Conservation (phyloP, 2,797 vertebrate genomes). For the Hapalemur alaotrensis region DNA sequence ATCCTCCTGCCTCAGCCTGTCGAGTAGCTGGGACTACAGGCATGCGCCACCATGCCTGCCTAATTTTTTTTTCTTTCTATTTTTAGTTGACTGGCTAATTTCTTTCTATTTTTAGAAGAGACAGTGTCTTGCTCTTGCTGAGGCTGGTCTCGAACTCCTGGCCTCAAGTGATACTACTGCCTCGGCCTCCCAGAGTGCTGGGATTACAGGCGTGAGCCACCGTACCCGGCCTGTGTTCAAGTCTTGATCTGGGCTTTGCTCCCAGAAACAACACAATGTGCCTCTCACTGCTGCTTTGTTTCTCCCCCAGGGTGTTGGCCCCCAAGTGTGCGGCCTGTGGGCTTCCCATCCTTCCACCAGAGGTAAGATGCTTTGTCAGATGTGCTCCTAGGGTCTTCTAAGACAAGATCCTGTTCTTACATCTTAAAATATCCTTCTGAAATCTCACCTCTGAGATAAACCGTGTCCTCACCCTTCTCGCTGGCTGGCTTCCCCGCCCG, state of each 20-base stretch:
- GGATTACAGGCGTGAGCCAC: no score
- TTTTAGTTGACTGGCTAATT: no score
- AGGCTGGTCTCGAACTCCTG: no score
- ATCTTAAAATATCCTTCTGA: not conserved
- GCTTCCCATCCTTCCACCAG: conserved; percentile 94
- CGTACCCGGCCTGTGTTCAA: fast-evolving
- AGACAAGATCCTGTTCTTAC: not conserved
- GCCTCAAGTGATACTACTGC: no score
- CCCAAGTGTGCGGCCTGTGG: conserved; percentile 96
- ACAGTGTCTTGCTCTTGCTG: no score
- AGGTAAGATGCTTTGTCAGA: conserved; percentile 87
- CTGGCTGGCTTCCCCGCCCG: not conserved
- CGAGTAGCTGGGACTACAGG: no score
- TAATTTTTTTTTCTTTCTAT: no score
- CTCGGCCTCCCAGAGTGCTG: no score
- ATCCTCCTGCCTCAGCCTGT: no score
- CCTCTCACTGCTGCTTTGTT: not conserved
- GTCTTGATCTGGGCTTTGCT: not conserved
- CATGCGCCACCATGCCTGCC: no score
- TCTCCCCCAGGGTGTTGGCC: conserved; percentile 90
- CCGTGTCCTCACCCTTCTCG: not conserved
- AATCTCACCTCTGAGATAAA: not conserved
- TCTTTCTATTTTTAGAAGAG: no score
- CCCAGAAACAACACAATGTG: not conserved
- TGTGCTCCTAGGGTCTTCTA: not conserved